Percentiles rank a stretch among this genome's conserved stretches.
These are phyloP conservation scores for Drosophila lacteicornis DNA, from an alignment of 1,140 invertebrate species.

Conservation along the genomic window DNA sequence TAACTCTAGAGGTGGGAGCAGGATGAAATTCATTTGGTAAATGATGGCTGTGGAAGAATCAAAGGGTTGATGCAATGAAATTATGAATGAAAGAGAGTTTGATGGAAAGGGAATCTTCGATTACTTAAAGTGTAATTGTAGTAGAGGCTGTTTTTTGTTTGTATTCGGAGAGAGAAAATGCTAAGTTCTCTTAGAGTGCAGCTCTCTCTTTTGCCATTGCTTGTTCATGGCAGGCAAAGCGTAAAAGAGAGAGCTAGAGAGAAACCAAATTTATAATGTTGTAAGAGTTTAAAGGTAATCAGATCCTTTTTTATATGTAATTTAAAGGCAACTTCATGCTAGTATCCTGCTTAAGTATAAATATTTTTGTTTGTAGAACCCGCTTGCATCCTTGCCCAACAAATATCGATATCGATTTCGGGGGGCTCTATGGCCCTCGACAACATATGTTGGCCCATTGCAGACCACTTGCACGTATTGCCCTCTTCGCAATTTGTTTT, in stretches of 20 bases:
- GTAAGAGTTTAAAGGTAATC: too few species aligned
- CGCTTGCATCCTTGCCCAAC: neutral
- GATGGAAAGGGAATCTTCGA: neutral
- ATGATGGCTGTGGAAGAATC: slow-evolving; percentile 24
- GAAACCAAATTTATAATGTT: too few species aligned
- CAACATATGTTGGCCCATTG: slow-evolving; percentile 37
- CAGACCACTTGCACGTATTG: slow-evolving; percentile 29
- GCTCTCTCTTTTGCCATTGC: too few species aligned
- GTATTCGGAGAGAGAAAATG: too few species aligned
- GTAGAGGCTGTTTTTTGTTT: too few species aligned
- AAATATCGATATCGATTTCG: slow-evolving; percentile 33
- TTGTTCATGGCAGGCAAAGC: too few species aligned
- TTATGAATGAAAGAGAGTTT: slow-evolving; percentile 13
- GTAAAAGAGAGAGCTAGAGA: too few species aligned
- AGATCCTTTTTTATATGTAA: too few species aligned
- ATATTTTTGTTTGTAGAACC: neutral
- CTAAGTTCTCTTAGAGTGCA: too few species aligned
- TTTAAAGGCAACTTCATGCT: too few species aligned
- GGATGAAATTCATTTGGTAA: slow-evolving; percentile 41
- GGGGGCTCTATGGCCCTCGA: slow-evolving; percentile 3
- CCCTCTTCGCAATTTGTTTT: slow-evolving; percentile 46
- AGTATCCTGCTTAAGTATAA: neutral
- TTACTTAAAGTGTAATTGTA: neutral
- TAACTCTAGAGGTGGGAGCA: slow-evolving; percentile 2
- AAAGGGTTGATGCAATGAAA: slow-evolving; percentile 20